phyloP scores from a whole-genome alignment of 2,888 invertebrate species.

The Creontiades dilutus region DNA sequence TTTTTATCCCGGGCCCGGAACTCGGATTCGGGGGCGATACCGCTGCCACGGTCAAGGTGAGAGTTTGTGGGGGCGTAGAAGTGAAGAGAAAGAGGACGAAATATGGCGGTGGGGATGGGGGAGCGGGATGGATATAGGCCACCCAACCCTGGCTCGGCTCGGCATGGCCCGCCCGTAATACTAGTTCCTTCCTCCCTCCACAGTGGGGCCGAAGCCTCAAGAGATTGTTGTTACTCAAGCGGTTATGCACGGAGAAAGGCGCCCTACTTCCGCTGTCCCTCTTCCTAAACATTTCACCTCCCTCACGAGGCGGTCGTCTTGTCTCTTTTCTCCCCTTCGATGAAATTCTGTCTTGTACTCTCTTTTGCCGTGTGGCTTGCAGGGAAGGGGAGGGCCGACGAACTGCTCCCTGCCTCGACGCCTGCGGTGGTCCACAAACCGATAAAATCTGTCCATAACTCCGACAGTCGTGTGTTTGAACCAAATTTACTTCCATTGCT shows the following conservation, averaged over 20 bases:
- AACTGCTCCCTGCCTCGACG: not conserved
- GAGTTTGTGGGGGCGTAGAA: conserved; percentile 49
- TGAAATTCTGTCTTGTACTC: not conserved
- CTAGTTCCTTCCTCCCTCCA: conserved; percentile 60
- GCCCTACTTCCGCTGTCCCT: conserved; percentile 69
- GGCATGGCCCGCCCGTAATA: conserved; percentile 47
- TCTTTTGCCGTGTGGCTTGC: not conserved
- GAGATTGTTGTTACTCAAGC: conserved; percentile 68
- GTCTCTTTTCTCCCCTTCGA: conserved; percentile 23
- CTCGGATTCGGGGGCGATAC: not conserved
- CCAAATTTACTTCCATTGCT: too few species aligned
- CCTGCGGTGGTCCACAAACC: too few species aligned
- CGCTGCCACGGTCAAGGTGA: conserved; percentile 55
- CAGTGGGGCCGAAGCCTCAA: not conserved
- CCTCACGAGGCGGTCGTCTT: not conserved
- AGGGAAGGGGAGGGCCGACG: conserved; percentile 12
- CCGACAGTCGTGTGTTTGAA: too few species aligned
- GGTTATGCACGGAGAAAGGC: conserved; percentile 69
- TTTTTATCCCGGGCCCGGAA: not conserved
- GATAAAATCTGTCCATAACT: too few species aligned
- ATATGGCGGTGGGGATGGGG: not conserved
- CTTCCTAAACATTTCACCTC: conserved; percentile 66
- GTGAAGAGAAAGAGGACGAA: not conserved
- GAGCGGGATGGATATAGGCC: conserved; percentile 41
- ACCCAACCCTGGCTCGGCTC: not conserved